These are phyloP conservation scores for Chymomyza procnemis DNA, from an alignment of 2,888 invertebrate species.

Conservation along the genomic window DNA sequence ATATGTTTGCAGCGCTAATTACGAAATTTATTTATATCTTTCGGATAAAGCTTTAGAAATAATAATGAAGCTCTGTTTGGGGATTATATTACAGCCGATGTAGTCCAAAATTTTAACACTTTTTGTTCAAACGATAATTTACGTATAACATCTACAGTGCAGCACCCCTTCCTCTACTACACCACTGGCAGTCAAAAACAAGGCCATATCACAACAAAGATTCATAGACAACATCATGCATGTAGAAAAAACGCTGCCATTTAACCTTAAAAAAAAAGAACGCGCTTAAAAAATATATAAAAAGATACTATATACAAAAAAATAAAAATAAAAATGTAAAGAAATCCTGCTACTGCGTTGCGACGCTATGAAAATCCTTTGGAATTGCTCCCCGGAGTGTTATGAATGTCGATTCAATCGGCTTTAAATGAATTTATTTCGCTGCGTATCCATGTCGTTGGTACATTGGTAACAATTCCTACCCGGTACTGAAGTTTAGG, in stretches of 20 bases:
- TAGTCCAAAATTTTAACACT: too few relatives aligned
- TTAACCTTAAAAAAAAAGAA: constrained; percentile 44
- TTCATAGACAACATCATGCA: constrained; percentile 39
- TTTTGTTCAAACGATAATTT: too few relatives aligned
- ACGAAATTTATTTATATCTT: too few relatives aligned
- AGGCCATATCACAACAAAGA: not conserved
- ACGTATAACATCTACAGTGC: too few relatives aligned
- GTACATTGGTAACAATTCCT: not conserved
- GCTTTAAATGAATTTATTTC: constrained; percentile 76
- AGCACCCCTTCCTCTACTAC: too few relatives aligned
- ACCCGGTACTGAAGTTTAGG: not conserved
- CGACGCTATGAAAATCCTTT: constrained; percentile 70
- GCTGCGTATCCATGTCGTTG: constrained; percentile 30
- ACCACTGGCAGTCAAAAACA: not conserved
- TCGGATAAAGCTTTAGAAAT: too few relatives aligned
- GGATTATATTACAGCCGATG: too few relatives aligned
- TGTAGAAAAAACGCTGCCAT: constrained; percentile 58
- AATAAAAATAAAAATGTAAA: constrained; percentile 59
- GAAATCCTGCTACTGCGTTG: constrained; percentile 58
- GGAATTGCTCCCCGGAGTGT: constrained; percentile 77
- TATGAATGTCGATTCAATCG: constrained; percentile 76
- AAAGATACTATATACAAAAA: constrained; percentile 11
- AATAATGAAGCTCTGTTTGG: too few relatives aligned
- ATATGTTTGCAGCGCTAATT: too few relatives aligned
- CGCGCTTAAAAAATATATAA: constrained; percentile 44